Percentiles rank a stretch among this genome's conserved stretches.
These are phyloP conservation scores for Pseudoips prasinana DNA, from an alignment of 2,888 invertebrate species.

Conservation along the genomic window DNA sequence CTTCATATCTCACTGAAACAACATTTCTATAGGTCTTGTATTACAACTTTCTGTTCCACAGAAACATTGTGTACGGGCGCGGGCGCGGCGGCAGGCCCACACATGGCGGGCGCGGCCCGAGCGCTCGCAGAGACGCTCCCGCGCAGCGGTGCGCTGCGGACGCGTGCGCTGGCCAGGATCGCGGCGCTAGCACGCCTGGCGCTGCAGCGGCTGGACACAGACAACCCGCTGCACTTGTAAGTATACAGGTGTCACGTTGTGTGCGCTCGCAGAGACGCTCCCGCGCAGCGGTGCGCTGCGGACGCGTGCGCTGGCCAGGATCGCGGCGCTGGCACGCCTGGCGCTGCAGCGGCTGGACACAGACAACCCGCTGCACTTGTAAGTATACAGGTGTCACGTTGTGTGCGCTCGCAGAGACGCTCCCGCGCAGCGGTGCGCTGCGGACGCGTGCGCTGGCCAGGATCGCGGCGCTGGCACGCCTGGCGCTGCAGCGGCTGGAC, in stretches of 20 bases:
- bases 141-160: slow-evolving; percentile 56
- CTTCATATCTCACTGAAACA: no score
- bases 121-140: slow-evolving; percentile 56
- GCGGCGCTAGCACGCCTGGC: slow-evolving; percentile 68
- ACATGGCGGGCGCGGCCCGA: slow-evolving; percentile 37
- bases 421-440: slow-evolving; percentile 57
- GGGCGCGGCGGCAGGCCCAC: slow-evolving; percentile 55
- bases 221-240: slow-evolving; percentile 67
- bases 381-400: slow-evolving; percentile 40
- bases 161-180: slow-evolving; percentile 56
- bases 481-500: slow-evolving; percentile 58
- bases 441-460: slow-evolving; percentile 58
- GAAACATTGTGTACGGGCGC: slow-evolving; percentile 63
- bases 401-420: slow-evolving; percentile 48
- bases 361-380: slow-evolving; percentile 68
- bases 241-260: slow-evolving; percentile 39
- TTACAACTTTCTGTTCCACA: no score
- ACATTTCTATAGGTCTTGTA: no score
- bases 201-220: slow-evolving; percentile 53
- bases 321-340: slow-evolving; percentile 64
- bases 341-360: slow-evolving; percentile 56
- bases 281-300: slow-evolving; percentile 60
- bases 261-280: slow-evolving; percentile 51
- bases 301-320: slow-evolving; percentile 54
- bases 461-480: slow-evolving; percentile 64